Evolutionary conservation across 2,888 invertebrate genomes (phyloP).

Genomic region (Acleris laterana): DNA sequence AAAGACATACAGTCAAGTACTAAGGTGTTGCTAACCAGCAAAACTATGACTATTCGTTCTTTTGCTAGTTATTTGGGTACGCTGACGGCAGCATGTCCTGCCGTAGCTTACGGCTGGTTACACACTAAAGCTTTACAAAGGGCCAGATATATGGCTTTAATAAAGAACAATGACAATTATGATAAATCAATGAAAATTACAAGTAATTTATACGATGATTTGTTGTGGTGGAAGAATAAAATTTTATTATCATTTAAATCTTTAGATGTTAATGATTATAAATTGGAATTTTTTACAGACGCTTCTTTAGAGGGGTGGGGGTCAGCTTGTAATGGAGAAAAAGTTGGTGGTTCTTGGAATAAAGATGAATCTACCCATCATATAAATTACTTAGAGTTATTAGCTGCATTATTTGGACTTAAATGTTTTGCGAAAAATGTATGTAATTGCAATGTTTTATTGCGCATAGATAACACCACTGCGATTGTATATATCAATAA

Average conservation of each 20-base stretch:
- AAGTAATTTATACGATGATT: constrained; percentile 17
- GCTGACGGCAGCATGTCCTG: constrained; percentile 6
- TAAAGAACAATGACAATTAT: constrained; percentile 32
- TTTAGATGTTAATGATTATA: neutral
- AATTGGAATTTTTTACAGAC: constrained; percentile 5
- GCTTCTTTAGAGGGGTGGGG: neutral
- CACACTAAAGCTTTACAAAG: constrained; percentile 39
- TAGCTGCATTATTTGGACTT: too few species aligned
- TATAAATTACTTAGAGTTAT: too few species aligned
- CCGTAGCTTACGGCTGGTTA: constrained; percentile 26
- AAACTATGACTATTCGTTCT: constrained; percentile 2
- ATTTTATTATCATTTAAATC: too few species aligned
- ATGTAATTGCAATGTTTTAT: too few species aligned
- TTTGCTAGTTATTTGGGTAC: constrained; percentile 14
- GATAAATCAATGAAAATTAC: constrained; percentile 25
- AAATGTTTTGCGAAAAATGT: too few species aligned
- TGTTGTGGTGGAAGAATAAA: constrained; percentile 35
- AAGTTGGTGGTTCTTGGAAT: too few species aligned
- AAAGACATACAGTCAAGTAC: too few species aligned
- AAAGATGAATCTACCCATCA: too few species aligned
- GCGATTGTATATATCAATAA: too few species aligned
- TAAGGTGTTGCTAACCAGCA: neutral
- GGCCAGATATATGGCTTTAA: constrained; percentile 9
- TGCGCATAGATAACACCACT: too few species aligned
- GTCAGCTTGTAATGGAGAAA: neutral